Conservation (phyloP, 2,113 vertebrate genomes). For the Manacus vitellinus region DNA sequence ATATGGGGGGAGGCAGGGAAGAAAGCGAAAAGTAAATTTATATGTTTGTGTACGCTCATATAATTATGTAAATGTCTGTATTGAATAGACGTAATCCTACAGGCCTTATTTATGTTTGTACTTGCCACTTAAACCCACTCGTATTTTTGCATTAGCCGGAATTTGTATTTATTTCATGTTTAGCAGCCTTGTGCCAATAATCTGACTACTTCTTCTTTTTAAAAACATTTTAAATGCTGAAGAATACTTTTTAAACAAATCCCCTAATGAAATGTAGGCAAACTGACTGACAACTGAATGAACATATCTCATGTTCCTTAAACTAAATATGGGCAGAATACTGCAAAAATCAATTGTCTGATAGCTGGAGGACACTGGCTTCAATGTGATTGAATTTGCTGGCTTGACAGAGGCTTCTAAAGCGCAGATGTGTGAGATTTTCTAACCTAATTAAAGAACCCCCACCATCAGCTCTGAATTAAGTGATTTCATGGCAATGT, state of each 20-base stretch:
- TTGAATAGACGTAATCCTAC: neutral
- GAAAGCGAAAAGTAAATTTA: neutral
- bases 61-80: neutral
- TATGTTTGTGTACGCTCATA: neutral
- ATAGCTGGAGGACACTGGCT: slow-evolving; percentile 64
- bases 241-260: neutral
- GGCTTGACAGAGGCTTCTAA: slow-evolving; percentile 61
- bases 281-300: slow-evolving; percentile 64
- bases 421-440: slow-evolving; percentile 55
- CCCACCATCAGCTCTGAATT: slow-evolving; percentile 44
- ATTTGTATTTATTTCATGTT: neutral
- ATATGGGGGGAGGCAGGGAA: neutral
- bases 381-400: slow-evolving; percentile 73
- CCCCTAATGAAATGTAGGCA: slow-evolving; percentile 38
- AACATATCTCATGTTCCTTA: slow-evolving; percentile 49
- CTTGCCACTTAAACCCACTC: neutral
- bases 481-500: slow-evolving; percentile 53
- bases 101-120: neutral
- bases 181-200: neutral
- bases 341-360: slow-evolving; percentile 73
- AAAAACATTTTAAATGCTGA: neutral
- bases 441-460: slow-evolving; percentile 73
- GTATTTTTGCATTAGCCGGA: neutral
- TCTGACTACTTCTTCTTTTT: neutral
- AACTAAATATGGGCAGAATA: slow-evolving; percentile 71